phyloP scores from a whole-genome alignment of 2,113 vertebrate species.

The Rousettus leschenaultii region DNA sequence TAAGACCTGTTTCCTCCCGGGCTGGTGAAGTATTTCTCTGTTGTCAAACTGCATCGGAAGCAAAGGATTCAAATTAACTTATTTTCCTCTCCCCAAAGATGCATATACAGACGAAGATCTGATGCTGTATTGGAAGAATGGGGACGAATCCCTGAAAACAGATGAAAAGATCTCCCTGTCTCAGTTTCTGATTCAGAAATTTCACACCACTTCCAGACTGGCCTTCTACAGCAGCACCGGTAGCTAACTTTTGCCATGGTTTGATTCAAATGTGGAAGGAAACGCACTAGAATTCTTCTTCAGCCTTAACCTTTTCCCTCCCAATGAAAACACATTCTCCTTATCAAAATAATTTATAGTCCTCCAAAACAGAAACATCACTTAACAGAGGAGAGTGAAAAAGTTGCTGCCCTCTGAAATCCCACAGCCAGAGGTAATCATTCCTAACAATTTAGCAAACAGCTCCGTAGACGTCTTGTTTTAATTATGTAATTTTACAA shows the following conservation, averaged over 20 bases:
- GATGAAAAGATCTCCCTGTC: constrained; percentile 95
- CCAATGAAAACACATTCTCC: not conserved
- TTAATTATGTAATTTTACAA: not conserved
- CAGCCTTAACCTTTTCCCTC: not conserved
- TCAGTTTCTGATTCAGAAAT: constrained; percentile 97
- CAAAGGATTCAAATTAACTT: not conserved
- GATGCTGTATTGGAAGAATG: constrained; percentile 98
- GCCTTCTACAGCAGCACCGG: constrained; percentile 99
- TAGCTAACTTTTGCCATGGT: constrained; percentile 65
- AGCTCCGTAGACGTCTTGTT: not conserved
- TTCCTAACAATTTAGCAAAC: not conserved
- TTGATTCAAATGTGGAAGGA: not conserved
- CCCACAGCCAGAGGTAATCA: not conserved
- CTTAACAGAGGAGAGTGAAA: not conserved
- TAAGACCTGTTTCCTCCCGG: not conserved
- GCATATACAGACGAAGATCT: constrained; percentile 97
- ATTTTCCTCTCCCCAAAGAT: constrained; percentile 81
- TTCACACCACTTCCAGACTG: constrained; percentile 94
- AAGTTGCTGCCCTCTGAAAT: not conserved
- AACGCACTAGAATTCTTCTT: not conserved
- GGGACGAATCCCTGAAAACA: constrained; percentile 93
- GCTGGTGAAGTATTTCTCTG: not conserved
- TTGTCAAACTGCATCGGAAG: not conserved
- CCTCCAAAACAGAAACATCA: not conserved
- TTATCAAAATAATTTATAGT: not conserved